Conservation (phyloP, 2,888 invertebrate species). For the Erannis defoliaria region DNA sequence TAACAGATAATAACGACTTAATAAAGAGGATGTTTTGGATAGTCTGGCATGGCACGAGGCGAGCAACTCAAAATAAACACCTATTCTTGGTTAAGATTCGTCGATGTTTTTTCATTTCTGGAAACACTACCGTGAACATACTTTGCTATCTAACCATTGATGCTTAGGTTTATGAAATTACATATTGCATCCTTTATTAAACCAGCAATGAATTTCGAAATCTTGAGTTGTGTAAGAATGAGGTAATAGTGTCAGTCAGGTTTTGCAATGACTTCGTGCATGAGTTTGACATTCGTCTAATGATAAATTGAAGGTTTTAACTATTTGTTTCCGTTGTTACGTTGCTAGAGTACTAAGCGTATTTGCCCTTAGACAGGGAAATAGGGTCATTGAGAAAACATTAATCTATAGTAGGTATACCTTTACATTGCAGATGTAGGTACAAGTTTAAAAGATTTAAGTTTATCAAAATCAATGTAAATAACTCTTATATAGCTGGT, state of each 20-base stretch:
- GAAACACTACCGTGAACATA: slow-evolving; percentile 5
- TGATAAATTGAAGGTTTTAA: slow-evolving; percentile 37
- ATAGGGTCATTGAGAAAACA: slow-evolving; percentile 7
- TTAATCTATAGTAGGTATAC: neutral
- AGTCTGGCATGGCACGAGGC: slow-evolving; percentile 61
- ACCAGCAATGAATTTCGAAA: slow-evolving; percentile 31
- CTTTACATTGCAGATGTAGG: neutral
- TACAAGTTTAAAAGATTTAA: too few species aligned
- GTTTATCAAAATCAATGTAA: too few species aligned
- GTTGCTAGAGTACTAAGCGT: slow-evolving; percentile 6
- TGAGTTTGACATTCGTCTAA: slow-evolving; percentile 44
- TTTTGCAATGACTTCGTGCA: slow-evolving; percentile 47
- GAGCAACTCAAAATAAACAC: slow-evolving; percentile 60
- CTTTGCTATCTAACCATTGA: slow-evolving; percentile 36
- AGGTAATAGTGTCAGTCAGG: slow-evolving; percentile 38
- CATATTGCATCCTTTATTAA: neutral
- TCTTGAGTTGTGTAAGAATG: slow-evolving; percentile 47
- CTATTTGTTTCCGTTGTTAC: slow-evolving; percentile 18
- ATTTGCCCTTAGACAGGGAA: slow-evolving; percentile 8
- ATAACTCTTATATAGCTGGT: too few species aligned
- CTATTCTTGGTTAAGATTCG: slow-evolving; percentile 51
- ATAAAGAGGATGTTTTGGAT: slow-evolving; percentile 63
- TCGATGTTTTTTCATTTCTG: slow-evolving; percentile 21
- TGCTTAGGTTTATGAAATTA: neutral
- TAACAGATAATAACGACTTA: slow-evolving; percentile 46